Evolutionary conservation across 2,888 invertebrate genomes (phyloP), one percentile per base, ranked within the genome.

Genomic region (Drosophila nr. perissopoda): DNA sequence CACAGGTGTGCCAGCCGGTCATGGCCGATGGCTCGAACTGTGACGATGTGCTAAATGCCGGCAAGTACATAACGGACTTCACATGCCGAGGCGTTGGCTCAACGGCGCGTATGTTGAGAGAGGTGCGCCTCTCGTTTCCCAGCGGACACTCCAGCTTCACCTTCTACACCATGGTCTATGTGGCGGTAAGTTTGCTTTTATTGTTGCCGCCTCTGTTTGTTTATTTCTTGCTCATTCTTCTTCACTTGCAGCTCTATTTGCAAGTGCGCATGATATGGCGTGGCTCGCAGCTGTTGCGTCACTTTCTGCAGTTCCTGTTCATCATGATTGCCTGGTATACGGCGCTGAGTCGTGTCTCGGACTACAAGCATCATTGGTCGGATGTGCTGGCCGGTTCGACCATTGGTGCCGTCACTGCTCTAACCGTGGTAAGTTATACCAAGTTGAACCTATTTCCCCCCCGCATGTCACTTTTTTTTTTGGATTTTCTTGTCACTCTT

Each of bases 281-380:
- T 67, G 96, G 96, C 27, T 96, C 97, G 61, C 96, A 96, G 91
- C 94, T 99, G 66, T 93, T 98, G 56, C 96, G 96, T 63, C 98
- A 98, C 91, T 95, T 96, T n/a, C 93, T 98, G 60, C 99, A 99
- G 94, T 96, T 97, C 91, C 81, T 96, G 16, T 95, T 97, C 61
- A 94, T 99, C 74, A 94, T 96, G 93, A 94, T 97, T 92, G 96
- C 98, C 36, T 96, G 97, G 95, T 97, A 95, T 93, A 97, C 97
- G 13, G 96, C 97, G n/a, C 95, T 99, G 94, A 96, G 98, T 56
- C 95, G 99, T 40, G 95, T 99, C 42, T 98, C 98, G 1, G 97
- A 99, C 94, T 98, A 99, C 94, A 99, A 99, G 92, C 99, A 99
- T 93, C 99, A 99, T 92, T 99, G 98, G 98, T 98, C 97, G 89